Evolutionary conservation across 2,113 vertebrate species (phyloP).

Genomic region (Mystacornis crossleyi): DNA sequence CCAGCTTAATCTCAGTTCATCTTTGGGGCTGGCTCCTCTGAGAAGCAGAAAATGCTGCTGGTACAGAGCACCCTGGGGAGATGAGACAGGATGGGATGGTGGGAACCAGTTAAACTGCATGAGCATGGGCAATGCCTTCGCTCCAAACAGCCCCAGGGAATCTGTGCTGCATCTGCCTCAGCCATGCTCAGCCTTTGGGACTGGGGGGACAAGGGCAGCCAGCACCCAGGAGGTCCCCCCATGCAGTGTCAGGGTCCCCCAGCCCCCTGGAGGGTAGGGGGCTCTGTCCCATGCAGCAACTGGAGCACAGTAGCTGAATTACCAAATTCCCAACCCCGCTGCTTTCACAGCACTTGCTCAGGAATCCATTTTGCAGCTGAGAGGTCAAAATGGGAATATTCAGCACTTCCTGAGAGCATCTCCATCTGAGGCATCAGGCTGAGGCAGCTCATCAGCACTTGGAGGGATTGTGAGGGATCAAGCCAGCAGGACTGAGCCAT

Average conservation of each 20-base stretch:
- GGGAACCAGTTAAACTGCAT: background rate
- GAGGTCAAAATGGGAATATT: background rate
- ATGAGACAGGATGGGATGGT: background rate
- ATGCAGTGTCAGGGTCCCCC: background rate
- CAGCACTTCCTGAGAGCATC: background rate
- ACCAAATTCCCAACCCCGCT: rapidly evolving
- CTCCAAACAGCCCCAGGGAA: background rate
- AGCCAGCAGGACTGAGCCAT: background rate
- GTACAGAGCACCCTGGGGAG: background rate
- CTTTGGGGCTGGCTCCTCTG: background rate
- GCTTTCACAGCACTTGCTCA: background rate
- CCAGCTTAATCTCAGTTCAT: background rate
- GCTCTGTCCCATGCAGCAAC: background rate
- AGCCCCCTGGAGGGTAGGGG: background rate
- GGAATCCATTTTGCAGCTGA: background rate
- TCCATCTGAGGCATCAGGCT: background rate
- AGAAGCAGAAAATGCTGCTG: background rate
- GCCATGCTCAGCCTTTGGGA: background rate
- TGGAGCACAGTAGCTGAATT: background rate
- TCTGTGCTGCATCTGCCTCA: background rate
- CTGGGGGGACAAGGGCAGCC: background rate
- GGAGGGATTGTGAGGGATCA: background rate
- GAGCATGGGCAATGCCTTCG: rapidly evolving
- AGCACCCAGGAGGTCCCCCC: background rate
- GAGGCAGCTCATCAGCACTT: background rate